Evolutionary conservation across 2,888 invertebrate species (phyloP), one percentile per base, ranked within the genome.

Genomic region (Xylota sylvarum): DNA sequence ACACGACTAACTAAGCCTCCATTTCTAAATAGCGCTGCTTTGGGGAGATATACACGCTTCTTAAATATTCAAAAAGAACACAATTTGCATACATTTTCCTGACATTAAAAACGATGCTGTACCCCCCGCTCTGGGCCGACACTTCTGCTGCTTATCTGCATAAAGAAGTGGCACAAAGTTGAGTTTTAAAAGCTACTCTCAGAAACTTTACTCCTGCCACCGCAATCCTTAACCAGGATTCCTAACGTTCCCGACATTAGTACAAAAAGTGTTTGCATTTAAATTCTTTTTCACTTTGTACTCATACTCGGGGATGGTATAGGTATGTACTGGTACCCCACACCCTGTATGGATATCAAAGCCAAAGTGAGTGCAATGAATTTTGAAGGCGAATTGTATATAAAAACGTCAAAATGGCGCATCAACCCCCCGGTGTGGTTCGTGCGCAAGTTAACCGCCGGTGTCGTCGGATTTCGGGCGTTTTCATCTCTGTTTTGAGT

Each of bases 11-110:
- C 65, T 65, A 32, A 76, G 48, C 43, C 65, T 72, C 65, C 32
- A 10, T 46, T 69, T 40, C 72, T 82, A 83, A 83, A 83, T 73
- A 67, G 58, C 78, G 30, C 60, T 35, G 9, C 27, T 55, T 23
- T 23, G 67, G 62, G 43, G 69, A 70, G 52, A 19, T 72, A 90
- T 90, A 92, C 89, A 90, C 91, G 91, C 92, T 91, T 90, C 91
- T 92, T 92, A 91, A 92, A 92, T 92, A 92, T 92, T 91, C 92
- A 92, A 91, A 92, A 92, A 92, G 92, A 92, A 90, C 90, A 89
- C 92, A 92, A 92, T 92, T 92, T 92, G 89, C 92, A 92, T 92
- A 92, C 90, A 92, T 92, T 92, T 91, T 89, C 89, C 90, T 90
- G 89, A 89, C 92, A 92, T 92, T 92, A 92, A 92, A 92, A 91